A percentile compares a stretch with the other conserved stretches of the same genome.
Evolutionary conservation across 2,888 invertebrate species (phyloP).

Genomic region (Neoscelio sp.): DNA sequence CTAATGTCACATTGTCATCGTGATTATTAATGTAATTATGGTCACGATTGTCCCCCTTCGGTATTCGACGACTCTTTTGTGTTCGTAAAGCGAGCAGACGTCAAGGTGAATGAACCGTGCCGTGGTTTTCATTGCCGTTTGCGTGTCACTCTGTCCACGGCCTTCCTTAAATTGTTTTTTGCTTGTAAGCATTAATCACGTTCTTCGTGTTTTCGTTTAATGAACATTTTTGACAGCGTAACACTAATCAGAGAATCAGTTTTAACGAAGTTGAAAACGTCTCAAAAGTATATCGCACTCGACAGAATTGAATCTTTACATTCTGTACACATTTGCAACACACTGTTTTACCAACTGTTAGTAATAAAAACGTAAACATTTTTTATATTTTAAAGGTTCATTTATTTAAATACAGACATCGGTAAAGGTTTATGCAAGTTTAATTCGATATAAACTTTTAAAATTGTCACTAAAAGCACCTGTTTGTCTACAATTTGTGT

Average conservation of each 20-base stretch:
- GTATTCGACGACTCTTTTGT: conserved; percentile 1
- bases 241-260: neutral
- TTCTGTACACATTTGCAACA: too few species aligned
- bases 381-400: too few species aligned
- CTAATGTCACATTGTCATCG: neutral
- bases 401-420: too few species aligned
- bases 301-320: too few species aligned
- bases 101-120: conserved; percentile 51
- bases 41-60: neutral
- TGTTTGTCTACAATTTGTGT: too few species aligned
- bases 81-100: conserved; percentile 10
- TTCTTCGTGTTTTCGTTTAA: neutral
- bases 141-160: conserved; percentile 16
- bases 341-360: too few species aligned
- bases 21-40: conserved; percentile 17
- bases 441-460: too few species aligned
- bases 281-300: too few species aligned
- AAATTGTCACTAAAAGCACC: too few species aligned
- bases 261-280: too few species aligned
- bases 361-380: too few species aligned
- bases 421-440: too few species aligned
- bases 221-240: neutral
- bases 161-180: conserved; percentile 11
- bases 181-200: neutral
- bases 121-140: conserved; percentile 33